Evolutionary conservation across 2,113 vertebrate species (phyloP).

Genomic region (Pterocles orientalis): DNA sequence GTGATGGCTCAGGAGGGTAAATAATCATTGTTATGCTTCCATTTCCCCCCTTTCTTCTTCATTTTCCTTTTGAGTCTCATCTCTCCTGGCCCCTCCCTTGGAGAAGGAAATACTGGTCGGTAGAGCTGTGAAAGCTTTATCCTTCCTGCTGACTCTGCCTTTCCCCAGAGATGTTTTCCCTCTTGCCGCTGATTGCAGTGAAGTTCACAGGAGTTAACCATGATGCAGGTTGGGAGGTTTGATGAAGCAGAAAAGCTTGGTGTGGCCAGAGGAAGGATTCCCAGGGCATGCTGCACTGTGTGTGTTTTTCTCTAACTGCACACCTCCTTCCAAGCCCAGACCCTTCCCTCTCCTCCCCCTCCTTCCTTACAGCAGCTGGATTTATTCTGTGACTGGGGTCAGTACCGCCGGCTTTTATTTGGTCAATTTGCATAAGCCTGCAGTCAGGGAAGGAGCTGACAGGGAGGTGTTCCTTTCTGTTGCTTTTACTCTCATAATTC

Average conservation of each 20-base stretch:
- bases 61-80: not conserved
- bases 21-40: not conserved
- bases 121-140: not conserved
- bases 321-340: not conserved
- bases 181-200: not conserved
- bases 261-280: not conserved
- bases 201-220: conserved; percentile 31
- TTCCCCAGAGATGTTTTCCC: not conserved
- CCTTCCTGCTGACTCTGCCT: conserved; percentile 27
- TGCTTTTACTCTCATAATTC: conserved; percentile 55
- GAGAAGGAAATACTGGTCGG: not conserved
- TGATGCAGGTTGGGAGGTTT: not conserved
- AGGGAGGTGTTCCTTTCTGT: not conserved
- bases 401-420: not conserved
- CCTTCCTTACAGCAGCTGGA: not conserved
- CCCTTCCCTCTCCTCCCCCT: not conserved
- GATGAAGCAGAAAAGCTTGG: conserved; percentile 30
- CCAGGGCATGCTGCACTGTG: not conserved
- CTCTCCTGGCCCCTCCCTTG: not conserved
- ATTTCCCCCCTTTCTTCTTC: not conserved
- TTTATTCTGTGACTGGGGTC: conserved; percentile 55
- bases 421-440: conserved; percentile 36
- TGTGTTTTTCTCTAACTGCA: not conserved
- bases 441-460: not conserved
- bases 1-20: not conserved